Base-by-base conservation (phyloP, 1,140 invertebrate species). In the Nephila pilipes region DNA sequence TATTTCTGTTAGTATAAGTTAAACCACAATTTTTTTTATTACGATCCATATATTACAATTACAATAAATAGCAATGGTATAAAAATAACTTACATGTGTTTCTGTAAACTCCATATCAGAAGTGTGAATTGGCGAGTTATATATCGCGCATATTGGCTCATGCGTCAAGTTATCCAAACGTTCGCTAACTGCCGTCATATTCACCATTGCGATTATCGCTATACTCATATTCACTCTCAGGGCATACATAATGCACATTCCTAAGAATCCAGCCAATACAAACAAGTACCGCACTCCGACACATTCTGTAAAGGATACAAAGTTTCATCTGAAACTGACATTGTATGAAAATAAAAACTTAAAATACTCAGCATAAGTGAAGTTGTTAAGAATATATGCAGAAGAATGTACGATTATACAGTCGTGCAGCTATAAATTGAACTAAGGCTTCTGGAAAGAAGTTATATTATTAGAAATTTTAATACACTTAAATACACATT, bases 201-300 rank as follows among this genome's bases (percentile, higher is more conserved):
- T 97, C 94, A 99, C 98, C 99, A 99, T 99, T 20, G 98, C 98
- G 79, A 99, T 98, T 94, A 99, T 99, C 20, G 98, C 98, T 54
- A 99, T 98, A 3, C 98, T 99, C 96, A 99, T 97, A 95, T 99
- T 99, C 25, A 98, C 99, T 87, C 98, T 96, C 97, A 99, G 98
- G 87, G 98, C 97, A 95, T 99, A 99, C 0, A 98, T 97, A 95
- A 98, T 98, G 63, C 97, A 97, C 97, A 98, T 98, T 38, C 98
- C 98, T 94, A 98, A 96, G 95, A 99, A 99, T 87, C 98, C 97
- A 97, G 99, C 97, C 94, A 99, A 97, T 12, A 98, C 98, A 87
- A 98, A 97, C 94, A 97, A 96, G 95, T 98, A 98, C 81, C 98
- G 87, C 8, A 96, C 38, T 93, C 88, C 25, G 87, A 94, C 8